Base-by-base conservation (phyloP, 2,888 invertebrate genomes). In the Zele albiditarsus region DNA sequence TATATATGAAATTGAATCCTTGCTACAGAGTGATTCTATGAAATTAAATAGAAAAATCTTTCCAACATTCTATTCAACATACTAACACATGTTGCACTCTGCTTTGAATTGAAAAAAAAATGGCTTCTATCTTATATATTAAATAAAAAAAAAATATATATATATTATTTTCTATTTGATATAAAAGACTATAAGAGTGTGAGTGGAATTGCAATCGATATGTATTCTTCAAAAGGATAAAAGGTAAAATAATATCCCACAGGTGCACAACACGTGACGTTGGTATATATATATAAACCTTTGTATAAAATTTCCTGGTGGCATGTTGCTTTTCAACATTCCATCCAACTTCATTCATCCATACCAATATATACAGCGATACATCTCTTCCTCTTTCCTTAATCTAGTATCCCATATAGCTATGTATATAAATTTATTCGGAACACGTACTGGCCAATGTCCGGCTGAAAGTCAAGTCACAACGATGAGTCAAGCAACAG, bases 181-280 rank as follows among this genome's bases (percentile, higher is more conserved):
- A 38, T 12, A 38, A 38, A 38, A 38, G 12, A 38, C 38, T 12
- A 38, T 38, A 12, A 31, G 31, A 38, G 38, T 38, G 38, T 12
- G 38, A 12, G 38, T 38, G 38, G 38, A 38, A 38, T 38, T 38
- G 38, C 38, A 38, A 38, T 38, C 38, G 12, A 38, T 38, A 38
- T 38, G 12, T 12, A 38, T 38, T 38, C 38, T 38, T 8, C 38
- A 38, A 12, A 12, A 38, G 38, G 46, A 46, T 46, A 46, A 46
- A n/a, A 46, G 46, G n/a, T 16, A 20, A 67, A 10, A 67, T 57
- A 20, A 60, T 58, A 58, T 70, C 70, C 70, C 70, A 60, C 70
- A 70, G 70, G 70, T 70, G 70, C 70, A 38, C n/a, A 60, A 60
- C 60, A 60, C 38, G 67, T 46, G 67, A 67, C 20, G 53, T 23